Conservation (phyloP, 2,113 vertebrate genomes). For the Athene noctua region DNA sequence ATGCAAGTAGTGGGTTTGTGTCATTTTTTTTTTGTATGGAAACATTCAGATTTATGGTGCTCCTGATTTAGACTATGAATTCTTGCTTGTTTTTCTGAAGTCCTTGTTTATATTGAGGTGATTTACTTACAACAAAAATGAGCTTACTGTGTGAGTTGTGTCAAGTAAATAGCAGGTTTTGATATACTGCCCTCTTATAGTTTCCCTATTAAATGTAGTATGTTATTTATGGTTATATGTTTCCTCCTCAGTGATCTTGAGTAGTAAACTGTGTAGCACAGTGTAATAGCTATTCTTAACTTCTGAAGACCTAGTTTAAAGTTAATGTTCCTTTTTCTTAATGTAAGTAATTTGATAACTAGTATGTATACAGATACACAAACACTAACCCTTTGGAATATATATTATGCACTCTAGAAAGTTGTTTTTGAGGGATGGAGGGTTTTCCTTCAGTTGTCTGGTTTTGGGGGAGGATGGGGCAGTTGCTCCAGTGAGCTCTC, state of each 20-base stretch:
- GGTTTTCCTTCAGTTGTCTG: not conserved
- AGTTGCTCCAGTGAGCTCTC: not conserved
- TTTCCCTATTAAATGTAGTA: slow-evolving; percentile 31
- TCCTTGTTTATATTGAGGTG: slow-evolving; percentile 53
- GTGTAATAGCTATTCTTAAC: slow-evolving; percentile 4
- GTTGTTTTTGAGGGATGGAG: not conserved
- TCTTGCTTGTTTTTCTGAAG: slow-evolving; percentile 57
- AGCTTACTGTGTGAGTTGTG: slow-evolving; percentile 33
- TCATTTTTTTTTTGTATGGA: slow-evolving; percentile 24
- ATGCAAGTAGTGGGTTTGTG: slow-evolving; percentile 52
- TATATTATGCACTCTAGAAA: not conserved
- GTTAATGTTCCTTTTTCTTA: not conserved
- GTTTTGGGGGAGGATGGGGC: not conserved
- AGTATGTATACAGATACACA: not conserved
- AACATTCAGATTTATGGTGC: slow-evolving; percentile 57
- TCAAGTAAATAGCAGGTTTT: slow-evolving; percentile 39
- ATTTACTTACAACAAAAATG: slow-evolving; percentile 62
- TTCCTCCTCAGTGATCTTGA: slow-evolving; percentile 49
- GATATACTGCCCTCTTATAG: slow-evolving; percentile 41
- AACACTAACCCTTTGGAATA: not conserved
- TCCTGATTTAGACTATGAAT: slow-evolving; percentile 54
- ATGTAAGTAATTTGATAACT: not conserved
- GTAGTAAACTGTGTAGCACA: not conserved
- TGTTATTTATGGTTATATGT: slow-evolving; percentile 45
- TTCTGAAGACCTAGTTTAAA: slow-evolving; percentile 4